phyloP scores from a whole-genome alignment of 2,113 vertebrate genomes.

The Hepsetus odoe region DNA sequence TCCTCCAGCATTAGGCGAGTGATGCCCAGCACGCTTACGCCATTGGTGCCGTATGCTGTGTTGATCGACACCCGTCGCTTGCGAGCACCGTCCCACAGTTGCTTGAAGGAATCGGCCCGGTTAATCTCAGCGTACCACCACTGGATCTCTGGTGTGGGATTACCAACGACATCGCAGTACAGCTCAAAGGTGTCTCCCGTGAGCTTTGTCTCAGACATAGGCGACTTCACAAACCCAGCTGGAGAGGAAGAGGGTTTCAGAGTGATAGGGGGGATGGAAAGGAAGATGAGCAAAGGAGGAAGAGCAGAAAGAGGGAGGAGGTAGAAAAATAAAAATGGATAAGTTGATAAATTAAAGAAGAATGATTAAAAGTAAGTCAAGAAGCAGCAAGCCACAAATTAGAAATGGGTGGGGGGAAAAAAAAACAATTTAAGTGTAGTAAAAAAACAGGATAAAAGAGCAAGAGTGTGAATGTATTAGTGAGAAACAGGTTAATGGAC shows the following conservation, averaged over 20 bases:
- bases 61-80: slow-evolving; percentile 95
- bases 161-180: slow-evolving; percentile 98
- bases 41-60: slow-evolving; percentile 93
- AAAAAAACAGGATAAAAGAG: slow-evolving; percentile 35
- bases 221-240: slow-evolving; percentile 99
- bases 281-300: slow-evolving; percentile 60
- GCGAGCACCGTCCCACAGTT: slow-evolving; percentile 96
- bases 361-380: slow-evolving; percentile 67
- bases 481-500: slow-evolving; percentile 56
- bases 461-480: slow-evolving; percentile 33
- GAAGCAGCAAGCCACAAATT: slow-evolving; percentile 62
- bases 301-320: slow-evolving; percentile 50
- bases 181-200: slow-evolving; percentile 99
- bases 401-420: slow-evolving; percentile 56
- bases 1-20: slow-evolving; percentile 94
- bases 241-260: slow-evolving; percentile 76
- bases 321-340: slow-evolving; percentile 62
- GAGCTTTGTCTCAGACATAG: slow-evolving; percentile 99
- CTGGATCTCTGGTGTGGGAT: slow-evolving; percentile 98
- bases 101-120: slow-evolving; percentile 98
- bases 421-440: slow-evolving; percentile 29
- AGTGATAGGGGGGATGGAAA: slow-evolving; percentile 58
- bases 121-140: slow-evolving; percentile 99
- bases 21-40: slow-evolving; percentile 95
- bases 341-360: slow-evolving; percentile 60